Evolutionary conservation across 2,888 invertebrate species (phyloP).

Genomic region (Sicus ferrugineus): DNA sequence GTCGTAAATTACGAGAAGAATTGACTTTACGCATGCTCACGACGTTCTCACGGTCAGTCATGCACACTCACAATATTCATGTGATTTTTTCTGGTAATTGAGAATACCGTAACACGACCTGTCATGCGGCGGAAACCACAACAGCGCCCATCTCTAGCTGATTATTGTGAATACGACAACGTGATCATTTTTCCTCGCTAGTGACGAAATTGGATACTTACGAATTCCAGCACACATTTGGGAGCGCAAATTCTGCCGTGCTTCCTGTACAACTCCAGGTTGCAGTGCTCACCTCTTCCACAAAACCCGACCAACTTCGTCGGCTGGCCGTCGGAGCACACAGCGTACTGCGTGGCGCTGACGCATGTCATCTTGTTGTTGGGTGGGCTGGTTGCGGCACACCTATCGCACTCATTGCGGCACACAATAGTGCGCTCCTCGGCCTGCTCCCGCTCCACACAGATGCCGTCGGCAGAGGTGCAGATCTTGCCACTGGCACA

Average conservation of each 20-base stretch:
- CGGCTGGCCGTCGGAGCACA: neutral
- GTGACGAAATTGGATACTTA: neutral
- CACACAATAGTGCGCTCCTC: neutral
- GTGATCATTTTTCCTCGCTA: no score
- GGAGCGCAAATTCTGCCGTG: constrained; percentile 4
- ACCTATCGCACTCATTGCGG: neutral
- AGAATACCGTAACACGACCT: no score
- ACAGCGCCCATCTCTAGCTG: no score
- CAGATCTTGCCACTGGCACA: neutral
- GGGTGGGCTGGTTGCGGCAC: neutral
- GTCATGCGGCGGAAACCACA: no score
- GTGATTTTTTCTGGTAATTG: no score
- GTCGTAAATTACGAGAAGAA: no score
- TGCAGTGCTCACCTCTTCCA: neutral
- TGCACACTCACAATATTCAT: no score
- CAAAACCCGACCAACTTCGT: neutral
- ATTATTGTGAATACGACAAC: no score
- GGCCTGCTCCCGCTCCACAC: neutral
- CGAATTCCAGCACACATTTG: neutral
- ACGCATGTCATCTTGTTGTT: neutral
- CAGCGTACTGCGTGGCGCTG: neutral
- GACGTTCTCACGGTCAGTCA: no score
- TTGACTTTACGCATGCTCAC: no score
- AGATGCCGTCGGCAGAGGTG: neutral
- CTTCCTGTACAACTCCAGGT: neutral